Conservation (phyloP, 2,797 vertebrate species). For the Mormyrus proboscirostris region DNA sequence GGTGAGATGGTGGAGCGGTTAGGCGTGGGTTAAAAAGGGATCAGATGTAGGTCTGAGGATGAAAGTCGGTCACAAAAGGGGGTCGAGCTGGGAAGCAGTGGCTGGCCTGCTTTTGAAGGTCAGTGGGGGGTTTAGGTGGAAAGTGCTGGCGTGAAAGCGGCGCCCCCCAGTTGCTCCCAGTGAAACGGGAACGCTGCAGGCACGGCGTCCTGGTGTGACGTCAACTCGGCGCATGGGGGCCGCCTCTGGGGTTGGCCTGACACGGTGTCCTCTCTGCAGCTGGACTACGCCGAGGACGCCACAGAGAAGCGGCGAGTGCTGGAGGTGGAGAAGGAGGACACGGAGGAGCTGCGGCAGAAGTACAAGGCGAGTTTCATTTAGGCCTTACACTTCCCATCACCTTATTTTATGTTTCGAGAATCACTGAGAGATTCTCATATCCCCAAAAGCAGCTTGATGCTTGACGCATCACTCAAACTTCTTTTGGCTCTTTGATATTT, state of each 20-base stretch:
- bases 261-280: conserved; percentile 50
- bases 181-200: neutral
- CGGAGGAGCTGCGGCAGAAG: conserved; percentile 93
- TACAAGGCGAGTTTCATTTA: conserved; percentile 74
- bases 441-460: neutral
- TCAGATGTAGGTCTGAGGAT: neutral
- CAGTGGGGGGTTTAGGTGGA: neutral
- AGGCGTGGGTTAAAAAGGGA: neutral
- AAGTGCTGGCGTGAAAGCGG: neutral
- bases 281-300: conserved; percentile 96
- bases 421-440: neutral
- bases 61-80: neutral
- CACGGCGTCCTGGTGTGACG: neutral
- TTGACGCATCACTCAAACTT: neutral
- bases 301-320: conserved; percentile 92
- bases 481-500: neutral
- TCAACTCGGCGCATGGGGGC: neutral
- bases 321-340: conserved; percentile 97
- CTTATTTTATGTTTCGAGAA: neutral
- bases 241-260: neutral
- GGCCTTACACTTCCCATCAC: neutral
- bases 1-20: conserved; percentile 56
- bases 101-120: neutral
- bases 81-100: neutral
- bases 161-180: neutral